Conservation (phyloP, 1,140 invertebrate genomes). For the Saccostrea glomerata region DNA sequence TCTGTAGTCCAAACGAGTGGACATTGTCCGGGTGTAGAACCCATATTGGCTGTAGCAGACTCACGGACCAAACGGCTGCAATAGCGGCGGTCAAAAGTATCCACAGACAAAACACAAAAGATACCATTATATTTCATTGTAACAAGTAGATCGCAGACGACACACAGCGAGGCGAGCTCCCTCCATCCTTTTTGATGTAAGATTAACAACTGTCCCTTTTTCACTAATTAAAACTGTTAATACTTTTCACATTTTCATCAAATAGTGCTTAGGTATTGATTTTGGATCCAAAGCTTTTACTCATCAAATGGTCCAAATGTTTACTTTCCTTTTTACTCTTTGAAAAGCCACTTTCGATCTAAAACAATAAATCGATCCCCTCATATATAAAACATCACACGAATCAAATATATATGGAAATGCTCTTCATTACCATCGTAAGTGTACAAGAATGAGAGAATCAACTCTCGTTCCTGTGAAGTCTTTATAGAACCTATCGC, state of each 20-base stretch:
- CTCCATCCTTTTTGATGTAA: neutral
- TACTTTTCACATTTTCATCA: constrained; percentile 27
- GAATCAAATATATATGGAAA: constrained; percentile 26
- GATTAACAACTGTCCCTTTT: neutral
- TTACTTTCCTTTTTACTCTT: constrained; percentile 28
- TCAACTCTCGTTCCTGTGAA: neutral
- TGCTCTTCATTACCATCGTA: constrained; percentile 19
- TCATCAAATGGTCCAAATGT: constrained; percentile 34
- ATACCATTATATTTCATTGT: constrained; percentile 32
- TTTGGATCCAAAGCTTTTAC: neutral
- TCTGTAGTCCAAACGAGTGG: constrained; percentile 32
- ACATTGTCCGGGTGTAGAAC: constrained; percentile 19
- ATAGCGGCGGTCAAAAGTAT: neutral
- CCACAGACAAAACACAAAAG: constrained; percentile 40
- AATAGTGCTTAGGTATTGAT: constrained; percentile 2
- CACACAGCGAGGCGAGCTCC: neutral
- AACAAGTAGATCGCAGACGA: neutral
- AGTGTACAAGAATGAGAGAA: constrained; percentile 13
- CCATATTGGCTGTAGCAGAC: constrained; percentile 15
- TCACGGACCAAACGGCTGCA: constrained; percentile 1
- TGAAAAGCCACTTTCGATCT: constrained; percentile 24
- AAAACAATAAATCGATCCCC: constrained; percentile 28
- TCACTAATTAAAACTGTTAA: constrained; percentile 28
- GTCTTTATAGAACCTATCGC: constrained; percentile 11
- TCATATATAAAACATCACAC: constrained; percentile 32